Evolutionary conservation across 1,140 invertebrate genomes (phyloP).

Genomic region (Macrobrachium rosenbergii): DNA sequence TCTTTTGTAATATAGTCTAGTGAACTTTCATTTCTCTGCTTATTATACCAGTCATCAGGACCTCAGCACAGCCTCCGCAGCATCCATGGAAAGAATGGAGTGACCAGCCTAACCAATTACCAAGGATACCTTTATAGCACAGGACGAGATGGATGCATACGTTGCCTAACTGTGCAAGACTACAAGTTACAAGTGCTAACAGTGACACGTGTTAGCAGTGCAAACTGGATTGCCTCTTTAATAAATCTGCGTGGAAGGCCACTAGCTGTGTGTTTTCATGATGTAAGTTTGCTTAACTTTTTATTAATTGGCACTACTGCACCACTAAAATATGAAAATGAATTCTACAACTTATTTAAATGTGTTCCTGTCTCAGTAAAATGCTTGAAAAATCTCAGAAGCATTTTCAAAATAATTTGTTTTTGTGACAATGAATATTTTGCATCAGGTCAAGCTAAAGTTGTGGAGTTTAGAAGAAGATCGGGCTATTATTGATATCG

Average conservation of each 20-base stretch:
- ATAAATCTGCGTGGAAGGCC: constrained; percentile 8
- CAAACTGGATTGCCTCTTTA: constrained; percentile 29
- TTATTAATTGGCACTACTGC: no score
- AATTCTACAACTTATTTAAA: no score
- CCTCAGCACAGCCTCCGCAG: constrained; percentile 27
- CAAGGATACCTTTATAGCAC: constrained; percentile 26
- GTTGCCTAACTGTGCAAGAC: constrained; percentile 10
- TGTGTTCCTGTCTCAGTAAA: no score
- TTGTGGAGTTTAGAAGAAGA: constrained; percentile 45
- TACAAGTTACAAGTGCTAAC: constrained; percentile 18
- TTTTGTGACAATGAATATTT: no score
- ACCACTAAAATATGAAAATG: no score
- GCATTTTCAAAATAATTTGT: no score
- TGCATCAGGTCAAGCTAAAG: constrained; percentile 34
- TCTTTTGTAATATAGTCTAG: no score
- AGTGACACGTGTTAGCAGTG: constrained; percentile 21
- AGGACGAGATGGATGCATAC: constrained; percentile 44
- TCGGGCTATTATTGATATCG: constrained; percentile 35
- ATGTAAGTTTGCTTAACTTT: constrained; percentile 22
- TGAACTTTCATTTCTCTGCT: no score
- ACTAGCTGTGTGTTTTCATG: constrained; percentile 54
- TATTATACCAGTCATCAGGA: constrained; percentile 14
- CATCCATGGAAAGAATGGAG: constrained; percentile 50
- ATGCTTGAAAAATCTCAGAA: no score
- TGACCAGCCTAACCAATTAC: constrained; percentile 21